Conservation (phyloP, 2,113 vertebrate genomes). For the Triplophysa tibetana region DNA sequence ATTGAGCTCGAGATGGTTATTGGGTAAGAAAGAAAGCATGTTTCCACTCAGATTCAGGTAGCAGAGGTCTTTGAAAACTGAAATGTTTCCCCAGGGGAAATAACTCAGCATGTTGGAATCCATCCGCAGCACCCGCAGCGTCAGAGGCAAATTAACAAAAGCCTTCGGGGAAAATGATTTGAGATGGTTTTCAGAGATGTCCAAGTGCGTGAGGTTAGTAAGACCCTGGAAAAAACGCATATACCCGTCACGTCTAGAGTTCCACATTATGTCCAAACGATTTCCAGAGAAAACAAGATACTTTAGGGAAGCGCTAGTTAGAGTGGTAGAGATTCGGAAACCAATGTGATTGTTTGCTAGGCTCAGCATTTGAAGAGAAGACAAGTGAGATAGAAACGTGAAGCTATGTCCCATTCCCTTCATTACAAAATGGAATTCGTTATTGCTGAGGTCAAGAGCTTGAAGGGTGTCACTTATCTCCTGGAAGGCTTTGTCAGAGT, state of each 20-base stretch:
- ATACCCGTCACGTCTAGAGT: constrained; percentile 66
- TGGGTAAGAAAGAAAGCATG: constrained; percentile 58
- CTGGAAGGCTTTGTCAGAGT: constrained; percentile 64
- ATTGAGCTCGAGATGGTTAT: constrained; percentile 56
- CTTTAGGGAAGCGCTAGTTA: constrained; percentile 71
- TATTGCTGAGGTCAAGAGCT: constrained; percentile 75
- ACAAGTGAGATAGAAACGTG: constrained; percentile 66
- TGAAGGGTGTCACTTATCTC: constrained; percentile 71
- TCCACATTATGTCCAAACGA: constrained; percentile 73
- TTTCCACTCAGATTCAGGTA: constrained; percentile 75
- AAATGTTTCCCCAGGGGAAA: constrained; percentile 76
- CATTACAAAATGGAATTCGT: constrained; percentile 78
- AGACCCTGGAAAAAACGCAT: constrained; percentile 72
- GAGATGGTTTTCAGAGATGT: constrained; percentile 76
- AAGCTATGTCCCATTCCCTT: constrained; percentile 77
- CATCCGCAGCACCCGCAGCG: constrained; percentile 63
- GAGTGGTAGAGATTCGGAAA: constrained; percentile 64
- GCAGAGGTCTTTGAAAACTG: constrained; percentile 62
- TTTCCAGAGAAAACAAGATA: constrained; percentile 75
- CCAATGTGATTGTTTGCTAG: constrained; percentile 76
- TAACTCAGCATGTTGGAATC: constrained; percentile 65
- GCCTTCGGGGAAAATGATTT: constrained; percentile 58
- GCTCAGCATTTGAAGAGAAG: constrained; percentile 68
- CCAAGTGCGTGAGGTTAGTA: constrained; percentile 69
- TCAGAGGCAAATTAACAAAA: constrained; percentile 67